A percentile compares a stretch with the other conserved stretches of the same genome.
phyloP scores from a whole-genome alignment of 2,797 vertebrate species.

The Chloroceryle inda region DNA sequence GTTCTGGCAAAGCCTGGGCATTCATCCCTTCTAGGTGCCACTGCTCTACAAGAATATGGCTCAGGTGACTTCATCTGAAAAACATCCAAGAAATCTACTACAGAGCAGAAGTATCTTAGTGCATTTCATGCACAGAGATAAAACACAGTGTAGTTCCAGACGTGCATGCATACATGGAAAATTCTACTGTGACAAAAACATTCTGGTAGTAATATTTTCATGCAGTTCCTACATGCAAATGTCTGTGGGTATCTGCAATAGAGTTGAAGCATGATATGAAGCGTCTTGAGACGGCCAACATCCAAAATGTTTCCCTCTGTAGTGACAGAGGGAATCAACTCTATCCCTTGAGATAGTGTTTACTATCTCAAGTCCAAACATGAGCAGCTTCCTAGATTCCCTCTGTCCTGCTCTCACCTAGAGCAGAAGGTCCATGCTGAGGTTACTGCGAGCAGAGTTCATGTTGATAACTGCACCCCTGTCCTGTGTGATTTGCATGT shows the following conservation, averaged over 20 bases:
- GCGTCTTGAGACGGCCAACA: rapidly evolving
- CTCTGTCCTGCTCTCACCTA: not conserved
- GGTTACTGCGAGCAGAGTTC: not conserved
- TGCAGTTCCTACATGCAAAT: not conserved
- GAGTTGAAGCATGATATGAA: not conserved
- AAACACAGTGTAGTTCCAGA: not conserved
- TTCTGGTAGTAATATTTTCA: not conserved
- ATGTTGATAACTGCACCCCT: not conserved
- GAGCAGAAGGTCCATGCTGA: not conserved
- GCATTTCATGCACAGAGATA: not conserved
- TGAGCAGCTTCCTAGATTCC: not conserved
- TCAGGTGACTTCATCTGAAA: not conserved
- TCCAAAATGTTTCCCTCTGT: not conserved
- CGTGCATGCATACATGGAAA: not conserved
- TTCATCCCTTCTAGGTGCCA: not conserved
- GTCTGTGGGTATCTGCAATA: not conserved
- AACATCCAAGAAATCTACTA: not conserved
- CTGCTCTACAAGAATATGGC: not conserved
- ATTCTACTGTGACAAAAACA: not conserved
- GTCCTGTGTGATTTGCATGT: rapidly evolving
- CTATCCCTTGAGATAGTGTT: not conserved
- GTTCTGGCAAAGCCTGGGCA: not conserved
- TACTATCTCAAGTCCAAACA: not conserved
- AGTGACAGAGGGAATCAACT: too few species aligned
- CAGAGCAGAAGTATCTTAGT: not conserved